Evolutionary conservation across 2,888 invertebrate species (phyloP).

Genomic region (Drosophila mimetica): DNA sequence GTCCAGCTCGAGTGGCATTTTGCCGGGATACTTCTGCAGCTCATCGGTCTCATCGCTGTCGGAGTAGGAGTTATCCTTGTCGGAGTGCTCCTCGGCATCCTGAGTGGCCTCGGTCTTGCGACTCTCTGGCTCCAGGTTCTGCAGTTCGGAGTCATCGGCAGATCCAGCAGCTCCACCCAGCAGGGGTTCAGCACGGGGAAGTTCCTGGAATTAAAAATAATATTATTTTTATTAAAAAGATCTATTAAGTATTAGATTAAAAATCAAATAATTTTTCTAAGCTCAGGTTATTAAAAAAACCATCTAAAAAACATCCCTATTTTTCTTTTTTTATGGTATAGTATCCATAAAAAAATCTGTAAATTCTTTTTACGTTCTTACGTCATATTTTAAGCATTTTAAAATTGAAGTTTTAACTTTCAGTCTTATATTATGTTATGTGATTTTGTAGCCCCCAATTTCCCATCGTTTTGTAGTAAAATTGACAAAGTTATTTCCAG

Average conservation of each 20-base stretch:
- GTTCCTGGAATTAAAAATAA: conserved; percentile 76
- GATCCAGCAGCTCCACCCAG: conserved; percentile 84
- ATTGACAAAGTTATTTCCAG: conserved; percentile 28
- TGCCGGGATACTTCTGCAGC: conserved; percentile 86
- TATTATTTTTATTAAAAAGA: too few species aligned
- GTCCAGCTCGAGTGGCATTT: conserved; percentile 92
- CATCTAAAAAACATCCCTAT: too few species aligned
- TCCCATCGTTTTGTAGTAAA: conserved; percentile 11
- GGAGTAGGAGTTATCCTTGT: conserved; percentile 83
- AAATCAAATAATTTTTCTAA: neutral
- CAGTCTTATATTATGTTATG: conserved; percentile 8
- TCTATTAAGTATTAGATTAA: neutral
- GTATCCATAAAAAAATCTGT: too few species aligned
- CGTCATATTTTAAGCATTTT: neutral
- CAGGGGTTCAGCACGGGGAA: conserved; percentile 84
- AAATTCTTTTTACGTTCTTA: too few species aligned
- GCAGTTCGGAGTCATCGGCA: conserved; percentile 79
- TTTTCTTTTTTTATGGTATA: too few species aligned
- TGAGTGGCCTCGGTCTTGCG: conserved; percentile 74
- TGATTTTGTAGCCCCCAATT: conserved; percentile 8
- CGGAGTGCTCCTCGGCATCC: conserved; percentile 57
- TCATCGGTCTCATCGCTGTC: conserved; percentile 87
- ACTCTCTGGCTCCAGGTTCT: conserved; percentile 78
- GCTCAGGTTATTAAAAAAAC: too few species aligned
- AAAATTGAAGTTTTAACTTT: neutral